These are phyloP conservation scores for Drosophila sulfurigaster DNA, from an alignment of 1,140 invertebrate genomes.

Conservation along the genomic window DNA sequence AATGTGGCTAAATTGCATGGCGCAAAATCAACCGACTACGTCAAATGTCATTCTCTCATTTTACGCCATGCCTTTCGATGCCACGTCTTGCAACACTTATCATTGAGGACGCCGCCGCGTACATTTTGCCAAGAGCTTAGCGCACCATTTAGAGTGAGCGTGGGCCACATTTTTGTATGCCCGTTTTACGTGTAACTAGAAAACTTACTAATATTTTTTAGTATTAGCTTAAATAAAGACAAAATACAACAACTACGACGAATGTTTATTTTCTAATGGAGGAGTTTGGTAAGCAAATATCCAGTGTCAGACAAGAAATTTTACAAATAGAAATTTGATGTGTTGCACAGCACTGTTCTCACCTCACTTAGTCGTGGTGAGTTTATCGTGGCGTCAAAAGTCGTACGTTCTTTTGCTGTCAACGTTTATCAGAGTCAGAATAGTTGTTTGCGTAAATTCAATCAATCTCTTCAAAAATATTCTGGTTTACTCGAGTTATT, in stretches of 20 bases:
- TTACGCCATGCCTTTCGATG: slow-evolving; percentile 55
- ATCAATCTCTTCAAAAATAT: slow-evolving; percentile 16
- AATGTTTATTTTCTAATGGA: not conserved
- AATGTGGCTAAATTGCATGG: slow-evolving; percentile 48
- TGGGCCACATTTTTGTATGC: slow-evolving; percentile 62
- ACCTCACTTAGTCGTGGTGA: slow-evolving; percentile 6
- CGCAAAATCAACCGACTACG: slow-evolving; percentile 31
- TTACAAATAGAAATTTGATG: not conserved
- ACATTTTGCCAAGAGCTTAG: slow-evolving; percentile 69
- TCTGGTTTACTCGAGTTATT: slow-evolving; percentile 19
- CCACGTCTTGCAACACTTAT: slow-evolving; percentile 44
- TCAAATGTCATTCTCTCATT: slow-evolving; percentile 1
- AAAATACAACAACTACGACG: slow-evolving; percentile 40
- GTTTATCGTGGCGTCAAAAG: not conserved
- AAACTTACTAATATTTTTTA: slow-evolving; percentile 78
- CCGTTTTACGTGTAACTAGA: slow-evolving; percentile 67
- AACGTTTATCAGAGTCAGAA: slow-evolving; percentile 28
- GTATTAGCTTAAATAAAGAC: slow-evolving; percentile 76
- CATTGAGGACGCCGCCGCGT: slow-evolving; percentile 26
- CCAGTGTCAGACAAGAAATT: not conserved
- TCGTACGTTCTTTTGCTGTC: slow-evolving; percentile 37
- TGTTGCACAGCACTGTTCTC: slow-evolving; percentile 23
- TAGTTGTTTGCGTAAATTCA: slow-evolving; percentile 3
- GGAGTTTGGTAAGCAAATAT: no score
- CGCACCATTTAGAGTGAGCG: slow-evolving; percentile 45